These are phyloP conservation scores for Chloroceryle amazona DNA, from an alignment of 2,797 vertebrate genomes.

Conservation along the genomic window DNA sequence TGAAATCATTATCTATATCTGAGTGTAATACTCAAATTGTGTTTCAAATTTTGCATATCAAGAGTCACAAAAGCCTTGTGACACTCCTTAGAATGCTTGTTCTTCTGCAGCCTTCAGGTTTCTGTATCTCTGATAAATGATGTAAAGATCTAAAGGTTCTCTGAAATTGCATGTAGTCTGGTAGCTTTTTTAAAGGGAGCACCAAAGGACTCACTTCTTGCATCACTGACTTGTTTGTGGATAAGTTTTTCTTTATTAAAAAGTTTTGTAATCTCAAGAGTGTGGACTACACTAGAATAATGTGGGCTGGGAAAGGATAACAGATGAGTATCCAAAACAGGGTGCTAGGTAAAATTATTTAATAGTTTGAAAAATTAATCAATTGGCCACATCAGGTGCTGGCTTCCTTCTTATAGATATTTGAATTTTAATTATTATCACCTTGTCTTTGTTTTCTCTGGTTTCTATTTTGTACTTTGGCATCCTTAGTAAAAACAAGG, in stretches of 20 bases:
- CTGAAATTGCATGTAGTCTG: not conserved
- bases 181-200: not conserved
- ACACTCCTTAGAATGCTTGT: not conserved
- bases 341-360: not conserved
- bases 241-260: not conserved
- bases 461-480: not conserved
- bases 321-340: not conserved
- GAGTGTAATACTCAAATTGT: not conserved
- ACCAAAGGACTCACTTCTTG: not conserved
- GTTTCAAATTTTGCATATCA: not conserved
- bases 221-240: not conserved
- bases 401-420: not conserved
- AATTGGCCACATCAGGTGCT: not conserved
- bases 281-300: not conserved
- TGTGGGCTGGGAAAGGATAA: not conserved
- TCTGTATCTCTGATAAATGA: not conserved
- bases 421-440: not conserved
- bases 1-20: not conserved
- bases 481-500: not conserved
- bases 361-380: not conserved
- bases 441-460: not conserved
- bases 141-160: not conserved
- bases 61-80: not conserved
- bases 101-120: not conserved
- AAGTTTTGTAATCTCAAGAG: not conserved